A percentile compares a stretch with the other conserved stretches of the same genome.
Conservation (phyloP, 1,140 invertebrate species). For the Bathynomus jamesi region DNA sequence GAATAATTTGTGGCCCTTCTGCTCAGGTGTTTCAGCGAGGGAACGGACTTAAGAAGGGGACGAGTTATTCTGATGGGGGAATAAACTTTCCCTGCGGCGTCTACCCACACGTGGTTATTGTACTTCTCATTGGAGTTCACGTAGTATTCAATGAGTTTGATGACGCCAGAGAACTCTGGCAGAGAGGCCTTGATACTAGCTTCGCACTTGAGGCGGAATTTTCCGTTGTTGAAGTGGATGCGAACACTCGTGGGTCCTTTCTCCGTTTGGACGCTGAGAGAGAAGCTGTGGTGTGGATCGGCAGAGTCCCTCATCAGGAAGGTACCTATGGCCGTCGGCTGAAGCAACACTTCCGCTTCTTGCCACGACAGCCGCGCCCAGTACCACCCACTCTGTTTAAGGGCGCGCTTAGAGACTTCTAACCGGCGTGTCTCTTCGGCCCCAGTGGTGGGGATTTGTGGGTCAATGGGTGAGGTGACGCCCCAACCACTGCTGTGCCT, state of each 20-base stretch:
- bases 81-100: conserved; percentile 60
- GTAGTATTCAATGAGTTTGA: conserved; percentile 67
- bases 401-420: background rate
- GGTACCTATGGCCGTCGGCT: conserved; percentile 46
- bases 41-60: conserved; percentile 53
- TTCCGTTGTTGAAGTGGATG: conserved; percentile 59
- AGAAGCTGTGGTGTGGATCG: conserved; percentile 66
- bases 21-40: conserved; percentile 59
- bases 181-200: conserved; percentile 47
- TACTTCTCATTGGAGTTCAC: conserved; percentile 40
- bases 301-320: conserved; percentile 72
- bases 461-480: no score
- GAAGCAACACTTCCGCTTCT: conserved; percentile 27
- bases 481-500: no score
- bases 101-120: conserved; percentile 62
- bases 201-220: conserved; percentile 69
- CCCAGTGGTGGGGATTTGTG: no score
- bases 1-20: conserved; percentile 20
- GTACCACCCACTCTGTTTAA: conserved; percentile 20
- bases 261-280: conserved; percentile 71
- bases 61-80: conserved; percentile 60
- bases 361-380: conserved; percentile 30
- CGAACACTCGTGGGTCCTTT: conserved; percentile 72
- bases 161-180: conserved; percentile 66
- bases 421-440: background rate